Evolutionary conservation across 2,113 vertebrate species (phyloP).

Genomic region (Aegotheles bennettii): DNA sequence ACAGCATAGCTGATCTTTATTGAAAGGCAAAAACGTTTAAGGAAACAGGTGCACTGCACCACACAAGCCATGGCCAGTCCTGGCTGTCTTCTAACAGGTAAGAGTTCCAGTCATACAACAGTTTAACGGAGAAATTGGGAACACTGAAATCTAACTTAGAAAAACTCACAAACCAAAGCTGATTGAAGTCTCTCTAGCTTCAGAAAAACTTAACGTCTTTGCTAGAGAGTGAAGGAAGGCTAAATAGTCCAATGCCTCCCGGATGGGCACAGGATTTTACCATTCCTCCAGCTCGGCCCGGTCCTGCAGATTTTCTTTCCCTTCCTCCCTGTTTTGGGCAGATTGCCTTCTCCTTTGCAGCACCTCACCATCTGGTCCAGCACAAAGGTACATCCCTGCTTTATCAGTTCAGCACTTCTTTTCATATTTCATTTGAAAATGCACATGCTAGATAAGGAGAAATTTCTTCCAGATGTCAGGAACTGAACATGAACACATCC

Average conservation of each 20-base stretch:
- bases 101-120: background rate
- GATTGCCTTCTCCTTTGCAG: background rate
- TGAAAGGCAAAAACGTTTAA: background rate
- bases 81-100: background rate
- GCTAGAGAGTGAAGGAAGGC: background rate
- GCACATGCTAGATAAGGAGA: background rate
- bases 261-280: background rate
- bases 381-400: background rate
- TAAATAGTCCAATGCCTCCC: background rate
- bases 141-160: background rate
- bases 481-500: background rate
- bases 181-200: background rate
- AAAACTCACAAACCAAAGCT: background rate
- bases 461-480: slow-evolving; percentile 30
- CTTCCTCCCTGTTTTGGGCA: background rate
- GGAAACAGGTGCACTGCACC: background rate
- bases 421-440: background rate
- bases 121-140: background rate
- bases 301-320: background rate
- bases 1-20: background rate
- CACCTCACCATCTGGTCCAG: background rate
- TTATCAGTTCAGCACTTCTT: slow-evolving; percentile 13
- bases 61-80: background rate
- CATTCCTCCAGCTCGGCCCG: background rate
- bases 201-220: background rate